These are phyloP conservation scores for Cyanoliseus patagonus DNA, from an alignment of 2,113 vertebrate genomes.

Conservation along the genomic window DNA sequence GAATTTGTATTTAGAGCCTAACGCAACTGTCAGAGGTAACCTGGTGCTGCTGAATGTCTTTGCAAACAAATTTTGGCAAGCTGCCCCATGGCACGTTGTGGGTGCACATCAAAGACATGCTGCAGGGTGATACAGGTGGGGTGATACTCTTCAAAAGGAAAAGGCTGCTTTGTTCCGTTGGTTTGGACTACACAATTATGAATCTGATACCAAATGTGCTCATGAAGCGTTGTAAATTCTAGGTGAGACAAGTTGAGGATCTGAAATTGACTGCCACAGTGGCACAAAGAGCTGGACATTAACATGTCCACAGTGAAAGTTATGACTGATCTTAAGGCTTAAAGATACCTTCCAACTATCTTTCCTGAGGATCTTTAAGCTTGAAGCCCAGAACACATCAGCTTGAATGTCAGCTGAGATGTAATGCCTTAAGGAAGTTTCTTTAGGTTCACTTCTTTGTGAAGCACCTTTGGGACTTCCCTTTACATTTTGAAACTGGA, in stretches of 20 bases:
- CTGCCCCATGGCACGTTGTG: accelerated
- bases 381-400: not conserved
- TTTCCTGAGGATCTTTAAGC: not conserved
- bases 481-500: not conserved
- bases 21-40: not conserved
- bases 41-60: not conserved
- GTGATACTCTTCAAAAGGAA: not conserved
- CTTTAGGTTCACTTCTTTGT: not conserved
- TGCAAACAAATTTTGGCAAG: not conserved
- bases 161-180: not conserved
- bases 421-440: not conserved
- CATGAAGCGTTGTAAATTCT: not conserved
- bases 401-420: not conserved
- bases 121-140: not conserved
- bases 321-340: not conserved
- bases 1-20: not conserved
- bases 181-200: not conserved
- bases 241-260: not conserved
- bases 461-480: not conserved
- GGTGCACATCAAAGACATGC: not conserved
- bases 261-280: not conserved
- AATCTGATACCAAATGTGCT: not conserved
- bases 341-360: not conserved
- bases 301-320: not conserved
- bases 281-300: not conserved